phyloP scores from a whole-genome alignment of 2,797 vertebrate genomes.

The Sciurus carolinensis region DNA sequence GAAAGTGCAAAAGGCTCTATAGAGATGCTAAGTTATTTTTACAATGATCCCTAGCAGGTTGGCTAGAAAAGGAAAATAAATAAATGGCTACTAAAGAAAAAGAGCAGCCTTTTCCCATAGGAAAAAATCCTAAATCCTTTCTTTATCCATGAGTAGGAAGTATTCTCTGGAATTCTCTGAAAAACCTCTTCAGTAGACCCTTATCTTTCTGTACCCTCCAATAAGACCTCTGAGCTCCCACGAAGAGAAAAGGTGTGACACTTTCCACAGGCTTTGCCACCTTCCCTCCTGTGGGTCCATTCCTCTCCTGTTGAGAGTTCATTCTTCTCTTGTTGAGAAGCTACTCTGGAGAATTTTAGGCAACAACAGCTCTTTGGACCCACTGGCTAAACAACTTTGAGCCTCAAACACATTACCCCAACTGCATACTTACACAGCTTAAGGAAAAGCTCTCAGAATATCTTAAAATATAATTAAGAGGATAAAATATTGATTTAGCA shows the following conservation, averaged over 20 bases:
- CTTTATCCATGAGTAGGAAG: not conserved
- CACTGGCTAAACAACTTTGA: not conserved
- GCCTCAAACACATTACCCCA: not conserved
- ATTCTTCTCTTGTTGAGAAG: not conserved
- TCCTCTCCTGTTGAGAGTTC: not conserved
- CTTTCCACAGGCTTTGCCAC: not conserved
- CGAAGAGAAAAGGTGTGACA: no score
- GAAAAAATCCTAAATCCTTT: not conserved
- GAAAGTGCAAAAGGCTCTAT: not conserved
- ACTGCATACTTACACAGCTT: not conserved
- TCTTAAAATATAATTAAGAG: constrained; percentile 42
- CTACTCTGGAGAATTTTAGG: not conserved
- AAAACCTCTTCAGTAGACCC: not conserved
- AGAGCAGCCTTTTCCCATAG: not conserved
- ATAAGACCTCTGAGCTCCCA: not conserved
- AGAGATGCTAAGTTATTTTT: constrained; percentile 16
- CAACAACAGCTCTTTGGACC: not conserved
- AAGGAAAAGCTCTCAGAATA: constrained; percentile 15
- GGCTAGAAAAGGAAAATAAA: constrained; percentile 44
- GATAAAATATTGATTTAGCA: constrained; percentile 45
- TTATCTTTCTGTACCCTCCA: not conserved
- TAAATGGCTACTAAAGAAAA: constrained; percentile 15
- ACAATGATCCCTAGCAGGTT: not conserved
- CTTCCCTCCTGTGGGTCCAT: rapidly evolving
- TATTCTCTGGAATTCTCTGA: not conserved